Evolutionary conservation across 2,888 invertebrate genomes (phyloP).

Genomic region (Neoitamus cyanurus): DNA sequence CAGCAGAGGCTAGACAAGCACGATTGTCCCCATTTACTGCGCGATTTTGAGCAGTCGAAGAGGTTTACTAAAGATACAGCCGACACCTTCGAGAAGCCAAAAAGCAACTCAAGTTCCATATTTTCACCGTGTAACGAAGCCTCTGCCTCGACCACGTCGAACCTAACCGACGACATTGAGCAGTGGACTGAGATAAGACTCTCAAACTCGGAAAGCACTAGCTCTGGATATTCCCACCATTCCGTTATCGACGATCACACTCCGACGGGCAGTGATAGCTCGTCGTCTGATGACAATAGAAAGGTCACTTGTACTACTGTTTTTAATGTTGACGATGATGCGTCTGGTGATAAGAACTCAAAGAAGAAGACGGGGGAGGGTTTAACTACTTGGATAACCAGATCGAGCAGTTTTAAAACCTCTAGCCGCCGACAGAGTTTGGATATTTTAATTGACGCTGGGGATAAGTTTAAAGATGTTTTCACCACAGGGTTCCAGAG

Average conservation of each 20-base stretch:
- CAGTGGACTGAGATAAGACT: constrained; percentile 66
- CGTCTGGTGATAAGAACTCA: constrained; percentile 59
- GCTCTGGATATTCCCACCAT: constrained; percentile 64
- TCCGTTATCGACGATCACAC: constrained; percentile 61
- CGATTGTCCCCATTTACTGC: constrained; percentile 64
- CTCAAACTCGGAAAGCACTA: constrained; percentile 65
- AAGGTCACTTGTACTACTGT: constrained; percentile 66
- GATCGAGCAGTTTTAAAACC: constrained; percentile 63
- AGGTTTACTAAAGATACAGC: not conserved
- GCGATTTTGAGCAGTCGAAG: constrained; percentile 62
- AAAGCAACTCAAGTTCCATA: constrained; percentile 18
- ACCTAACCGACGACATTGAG: constrained; percentile 62
- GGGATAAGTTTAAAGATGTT: constrained; percentile 84
- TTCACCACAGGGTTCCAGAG: constrained; percentile 81
- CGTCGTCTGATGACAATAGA: constrained; percentile 63
- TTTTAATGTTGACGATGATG: constrained; percentile 56
- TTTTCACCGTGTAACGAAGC: constrained; percentile 47
- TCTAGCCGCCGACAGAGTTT: constrained; percentile 75
- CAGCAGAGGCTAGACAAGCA: constrained; percentile 61
- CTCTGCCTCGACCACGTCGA: constrained; percentile 42
- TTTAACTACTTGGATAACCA: constrained; percentile 61
- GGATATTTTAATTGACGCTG: constrained; percentile 80
- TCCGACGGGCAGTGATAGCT: constrained; percentile 62
- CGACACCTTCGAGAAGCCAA: constrained; percentile 2
- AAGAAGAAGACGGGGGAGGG: constrained; percentile 67